A percentile compares a stretch with the other conserved stretches of the same genome.
Evolutionary conservation across 2,113 vertebrate genomes (phyloP).

Genomic region (Anolis carolinensis): DNA sequence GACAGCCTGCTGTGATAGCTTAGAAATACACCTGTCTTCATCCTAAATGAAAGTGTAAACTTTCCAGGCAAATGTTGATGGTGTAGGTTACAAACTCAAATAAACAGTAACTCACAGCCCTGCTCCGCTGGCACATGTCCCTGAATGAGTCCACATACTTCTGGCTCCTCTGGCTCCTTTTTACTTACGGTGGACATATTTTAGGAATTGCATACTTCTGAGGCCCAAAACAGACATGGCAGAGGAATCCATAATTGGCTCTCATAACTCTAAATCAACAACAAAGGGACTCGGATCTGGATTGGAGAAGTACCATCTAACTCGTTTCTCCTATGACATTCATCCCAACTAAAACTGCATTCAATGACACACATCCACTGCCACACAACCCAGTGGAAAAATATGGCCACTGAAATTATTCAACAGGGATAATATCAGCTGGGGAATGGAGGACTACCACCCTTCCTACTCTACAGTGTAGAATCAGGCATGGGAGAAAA

Average conservation of each 20-base stretch:
- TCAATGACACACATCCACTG: no score
- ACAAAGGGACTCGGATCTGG: not conserved
- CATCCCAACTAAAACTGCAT: not conserved
- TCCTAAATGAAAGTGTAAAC: not conserved
- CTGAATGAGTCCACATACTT: not conserved
- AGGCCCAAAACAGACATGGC: not conserved
- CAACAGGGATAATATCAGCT: not conserved
- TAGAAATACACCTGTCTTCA: not conserved
- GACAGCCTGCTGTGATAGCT: not conserved
- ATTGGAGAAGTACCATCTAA: not conserved
- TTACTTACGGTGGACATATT: not conserved
- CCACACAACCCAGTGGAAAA: not conserved
- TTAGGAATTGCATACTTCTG: not conserved
- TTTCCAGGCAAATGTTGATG: not conserved
- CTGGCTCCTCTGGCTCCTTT: not conserved
- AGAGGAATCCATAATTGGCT: not conserved
- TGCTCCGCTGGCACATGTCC: not conserved
- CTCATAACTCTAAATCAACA: not conserved
- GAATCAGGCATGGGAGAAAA: conserved; percentile 1
- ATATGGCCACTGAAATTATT: not conserved
- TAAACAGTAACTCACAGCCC: not conserved
- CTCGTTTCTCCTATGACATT: not conserved
- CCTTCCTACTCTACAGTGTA: no score
- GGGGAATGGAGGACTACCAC: no score
- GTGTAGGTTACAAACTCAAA: not conserved